Conservation (phyloP, 2,797 vertebrate species). For the Heterohyrax brucei region DNA sequence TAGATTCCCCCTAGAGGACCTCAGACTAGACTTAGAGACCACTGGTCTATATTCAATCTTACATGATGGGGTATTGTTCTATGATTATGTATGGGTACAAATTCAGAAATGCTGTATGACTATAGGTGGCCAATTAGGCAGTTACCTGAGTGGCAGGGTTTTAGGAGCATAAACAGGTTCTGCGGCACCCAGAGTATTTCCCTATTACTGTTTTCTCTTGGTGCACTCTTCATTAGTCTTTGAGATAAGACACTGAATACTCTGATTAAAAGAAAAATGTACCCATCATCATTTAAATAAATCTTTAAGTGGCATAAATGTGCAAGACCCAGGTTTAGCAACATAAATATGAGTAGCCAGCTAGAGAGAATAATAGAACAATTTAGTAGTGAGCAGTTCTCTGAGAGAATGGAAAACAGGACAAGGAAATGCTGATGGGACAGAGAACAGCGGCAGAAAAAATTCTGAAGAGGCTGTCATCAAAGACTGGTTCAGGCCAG, state of each 20-base stretch:
- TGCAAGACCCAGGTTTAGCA: slow-evolving; percentile 1
- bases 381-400: not conserved
- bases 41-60: not conserved
- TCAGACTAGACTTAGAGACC: not conserved
- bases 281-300: slow-evolving; percentile 34
- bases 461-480: not conserved
- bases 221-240: not conserved
- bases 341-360: not conserved
- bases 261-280: slow-evolving; percentile 44
- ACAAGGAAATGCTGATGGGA: not conserved
- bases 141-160: not conserved
- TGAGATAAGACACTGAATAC: not conserved
- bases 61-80: not conserved
- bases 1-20: not conserved
- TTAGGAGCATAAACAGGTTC: not conserved
- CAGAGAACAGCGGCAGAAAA: not conserved
- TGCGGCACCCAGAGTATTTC: not conserved
- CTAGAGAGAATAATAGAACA: slow-evolving; percentile 24
- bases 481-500: not conserved
- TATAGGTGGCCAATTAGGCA: not conserved
- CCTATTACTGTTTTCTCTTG: not conserved
- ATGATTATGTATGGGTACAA: not conserved
- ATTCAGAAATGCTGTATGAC: not conserved
- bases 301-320: not conserved
- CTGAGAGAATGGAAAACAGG: not conserved